Evolutionary conservation across 2,888 invertebrate genomes (phyloP).

Genomic region (Tachina grossa): DNA sequence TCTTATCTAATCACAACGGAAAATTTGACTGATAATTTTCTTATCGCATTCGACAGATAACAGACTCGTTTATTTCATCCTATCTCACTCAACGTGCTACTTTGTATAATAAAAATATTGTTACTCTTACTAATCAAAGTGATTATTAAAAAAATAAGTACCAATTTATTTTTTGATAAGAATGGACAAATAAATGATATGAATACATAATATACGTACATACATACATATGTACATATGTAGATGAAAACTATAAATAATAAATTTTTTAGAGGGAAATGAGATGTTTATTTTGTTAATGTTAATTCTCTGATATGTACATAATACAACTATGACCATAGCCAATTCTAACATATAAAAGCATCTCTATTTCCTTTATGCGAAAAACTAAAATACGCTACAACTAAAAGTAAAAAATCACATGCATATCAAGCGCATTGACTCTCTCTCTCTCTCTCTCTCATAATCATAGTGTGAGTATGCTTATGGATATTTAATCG

Average conservation of each 20-base stretch:
- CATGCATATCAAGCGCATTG: no score
- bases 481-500: no score
- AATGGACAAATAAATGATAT: background rate
- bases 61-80: conserved; percentile 33
- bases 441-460: no score
- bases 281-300: background rate
- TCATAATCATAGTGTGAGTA: no score
- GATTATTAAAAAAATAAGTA: conserved; percentile 23
- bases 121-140: conserved; percentile 37
- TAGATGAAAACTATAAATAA: background rate
- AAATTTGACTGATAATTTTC: conserved; percentile 66
- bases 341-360: no score
- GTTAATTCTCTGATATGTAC: no score
- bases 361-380: no score
- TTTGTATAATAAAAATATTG: conserved; percentile 35
- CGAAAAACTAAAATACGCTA: no score
- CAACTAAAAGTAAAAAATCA: no score
- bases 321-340: no score
- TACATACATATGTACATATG: background rate
- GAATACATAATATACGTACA: background rate
- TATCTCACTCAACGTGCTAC: conserved; percentile 35
- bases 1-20: conserved; percentile 67
- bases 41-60: conserved; percentile 59
- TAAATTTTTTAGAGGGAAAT: background rate
- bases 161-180: no score